Percentiles rank a stretch among this genome's conserved stretches.
phyloP scores from a whole-genome alignment of 2,888 invertebrate genomes.

The Strigamia transsilvanica region DNA sequence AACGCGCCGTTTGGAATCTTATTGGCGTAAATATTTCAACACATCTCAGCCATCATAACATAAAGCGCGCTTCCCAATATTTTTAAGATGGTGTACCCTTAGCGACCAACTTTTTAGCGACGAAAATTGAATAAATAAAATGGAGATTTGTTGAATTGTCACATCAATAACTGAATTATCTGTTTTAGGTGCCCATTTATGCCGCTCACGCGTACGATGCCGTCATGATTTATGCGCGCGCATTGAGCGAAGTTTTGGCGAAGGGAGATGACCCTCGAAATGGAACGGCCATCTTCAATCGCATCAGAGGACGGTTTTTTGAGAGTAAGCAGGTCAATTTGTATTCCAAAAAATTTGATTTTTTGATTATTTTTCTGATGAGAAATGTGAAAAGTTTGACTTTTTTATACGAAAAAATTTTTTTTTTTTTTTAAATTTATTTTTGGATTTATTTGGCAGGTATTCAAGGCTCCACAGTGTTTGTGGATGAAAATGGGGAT shows the following conservation, averaged over 20 bases:
- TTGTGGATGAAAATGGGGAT: slow-evolving; percentile 90
- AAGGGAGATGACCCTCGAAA: slow-evolving; percentile 71
- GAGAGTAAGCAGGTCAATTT: slow-evolving; percentile 74
- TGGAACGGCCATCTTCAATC: slow-evolving; percentile 85
- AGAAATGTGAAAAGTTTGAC: too few relatives aligned
- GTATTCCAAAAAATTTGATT: slow-evolving; percentile 16
- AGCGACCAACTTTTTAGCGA: too few relatives aligned
- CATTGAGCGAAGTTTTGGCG: slow-evolving; percentile 76
- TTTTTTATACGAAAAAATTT: background rate
- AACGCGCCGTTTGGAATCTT: background rate
- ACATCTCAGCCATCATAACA: too few relatives aligned
- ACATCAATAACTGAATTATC: background rate
- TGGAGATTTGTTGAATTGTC: too few relatives aligned
- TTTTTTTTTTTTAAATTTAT: slow-evolving; percentile 45
- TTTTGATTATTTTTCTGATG: background rate
- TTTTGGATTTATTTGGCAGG: slow-evolving; percentile 69
- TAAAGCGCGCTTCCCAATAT: too few relatives aligned
- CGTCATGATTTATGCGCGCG: slow-evolving; percentile 87
- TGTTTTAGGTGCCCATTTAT: slow-evolving; percentile 79
- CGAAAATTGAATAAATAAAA: too few relatives aligned
- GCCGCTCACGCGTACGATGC: slow-evolving; percentile 96
- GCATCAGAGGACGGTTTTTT: slow-evolving; percentile 85
- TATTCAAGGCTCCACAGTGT: slow-evolving; percentile 91
- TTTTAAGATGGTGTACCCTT: too few relatives aligned
- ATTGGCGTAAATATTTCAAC: background rate